phyloP scores from a whole-genome alignment of 2,888 invertebrate genomes.

The Leucophenga maculata region DNA sequence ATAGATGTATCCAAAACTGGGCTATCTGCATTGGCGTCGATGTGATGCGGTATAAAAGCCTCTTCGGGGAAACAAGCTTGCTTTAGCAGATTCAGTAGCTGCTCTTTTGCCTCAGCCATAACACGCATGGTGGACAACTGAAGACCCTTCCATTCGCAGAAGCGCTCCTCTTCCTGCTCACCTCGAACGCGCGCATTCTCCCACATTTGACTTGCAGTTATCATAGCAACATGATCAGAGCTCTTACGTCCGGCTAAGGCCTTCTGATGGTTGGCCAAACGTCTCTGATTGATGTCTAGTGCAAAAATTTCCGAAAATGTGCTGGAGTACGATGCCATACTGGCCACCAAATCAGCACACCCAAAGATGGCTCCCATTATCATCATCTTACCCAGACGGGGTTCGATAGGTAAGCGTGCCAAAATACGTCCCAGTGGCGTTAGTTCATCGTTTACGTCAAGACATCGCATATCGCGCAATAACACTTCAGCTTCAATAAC shows the following conservation, averaged over 20 bases:
- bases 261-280: slow-evolving; percentile 88
- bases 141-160: slow-evolving; percentile 93
- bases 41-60: slow-evolving; percentile 81
- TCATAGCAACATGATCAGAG: slow-evolving; percentile 96
- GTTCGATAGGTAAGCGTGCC: slow-evolving; percentile 96
- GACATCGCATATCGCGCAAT: slow-evolving; percentile 89
- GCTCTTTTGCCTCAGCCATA: slow-evolving; percentile 90
- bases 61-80: slow-evolving; percentile 93
- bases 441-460: slow-evolving; percentile 88
- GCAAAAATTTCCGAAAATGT: slow-evolving; percentile 96
- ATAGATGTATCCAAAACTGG: slow-evolving; percentile 86
- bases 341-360: slow-evolving; percentile 91
- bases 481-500: slow-evolving; percentile 97
- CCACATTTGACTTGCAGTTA: slow-evolving; percentile 92
- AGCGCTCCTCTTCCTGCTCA: slow-evolving; percentile 83
- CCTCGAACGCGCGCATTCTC: slow-evolving; percentile 79
- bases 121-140: slow-evolving; percentile 91
- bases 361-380: slow-evolving; percentile 93
- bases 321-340: slow-evolving; percentile 95
- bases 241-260: slow-evolving; percentile 88
- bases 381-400: slow-evolving; percentile 97
- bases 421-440: slow-evolving; percentile 95
- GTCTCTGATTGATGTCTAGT: slow-evolving; percentile 81
- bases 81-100: slow-evolving; percentile 79
- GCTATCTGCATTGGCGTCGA: slow-evolving; percentile 85